phyloP scores from a whole-genome alignment of 2,888 invertebrate genomes.

The Hemaris fuciformis region DNA sequence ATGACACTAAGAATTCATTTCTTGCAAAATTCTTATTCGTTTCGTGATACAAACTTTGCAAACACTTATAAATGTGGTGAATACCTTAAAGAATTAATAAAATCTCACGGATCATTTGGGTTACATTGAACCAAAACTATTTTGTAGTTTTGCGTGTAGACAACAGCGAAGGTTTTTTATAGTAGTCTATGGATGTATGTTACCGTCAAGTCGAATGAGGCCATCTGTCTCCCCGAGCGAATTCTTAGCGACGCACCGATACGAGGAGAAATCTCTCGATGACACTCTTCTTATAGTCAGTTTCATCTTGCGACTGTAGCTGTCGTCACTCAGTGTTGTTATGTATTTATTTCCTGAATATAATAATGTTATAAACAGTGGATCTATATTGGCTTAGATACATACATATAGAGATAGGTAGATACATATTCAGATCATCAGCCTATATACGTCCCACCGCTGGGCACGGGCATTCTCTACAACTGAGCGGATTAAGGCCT shows the following conservation, averaged over 20 bases:
- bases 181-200: constrained; percentile 25
- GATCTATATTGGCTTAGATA: background rate
- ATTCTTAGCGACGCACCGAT: constrained; percentile 95
- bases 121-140: background rate
- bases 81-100: too few species aligned
- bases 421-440: too few species aligned
- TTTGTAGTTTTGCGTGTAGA: background rate
- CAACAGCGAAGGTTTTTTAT: background rate
- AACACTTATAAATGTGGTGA: too few species aligned
- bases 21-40: too few species aligned
- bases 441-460: too few species aligned
- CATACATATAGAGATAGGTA: too few species aligned
- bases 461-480: too few species aligned
- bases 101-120: too few species aligned
- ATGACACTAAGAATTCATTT: too few species aligned
- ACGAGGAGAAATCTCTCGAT: constrained; percentile 91
- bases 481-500: too few species aligned
- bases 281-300: constrained; percentile 92
- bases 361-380: constrained; percentile 15
- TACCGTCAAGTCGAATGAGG: constrained; percentile 93
- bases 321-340: constrained; percentile 90
- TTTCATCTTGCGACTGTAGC: constrained; percentile 95
- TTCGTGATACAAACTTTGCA: too few species aligned
- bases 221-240: constrained; percentile 95
- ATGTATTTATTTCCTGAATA: constrained; percentile 92